A percentile compares a stretch with the other conserved stretches of the same genome.
Conservation (phyloP, 2,113 vertebrate species). For the Hippolais icterina region DNA sequence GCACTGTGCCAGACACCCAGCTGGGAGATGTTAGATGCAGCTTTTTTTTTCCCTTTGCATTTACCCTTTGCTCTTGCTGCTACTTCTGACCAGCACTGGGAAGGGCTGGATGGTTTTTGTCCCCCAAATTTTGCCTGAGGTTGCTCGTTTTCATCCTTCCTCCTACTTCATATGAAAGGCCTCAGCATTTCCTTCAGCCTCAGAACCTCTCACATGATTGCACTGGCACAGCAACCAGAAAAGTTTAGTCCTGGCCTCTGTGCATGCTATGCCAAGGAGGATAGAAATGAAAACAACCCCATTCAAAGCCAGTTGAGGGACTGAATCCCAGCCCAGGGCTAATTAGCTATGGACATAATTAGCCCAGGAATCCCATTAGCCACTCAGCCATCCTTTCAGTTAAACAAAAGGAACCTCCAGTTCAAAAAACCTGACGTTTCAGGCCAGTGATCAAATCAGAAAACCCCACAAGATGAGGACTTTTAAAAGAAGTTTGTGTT, state of each 20-base stretch:
- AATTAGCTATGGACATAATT: not conserved
- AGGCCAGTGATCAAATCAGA: not conserved
- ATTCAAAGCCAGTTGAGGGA: not conserved
- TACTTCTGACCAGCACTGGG: not conserved
- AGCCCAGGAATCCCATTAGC: not conserved
- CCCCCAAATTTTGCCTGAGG: not conserved
- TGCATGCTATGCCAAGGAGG: not conserved
- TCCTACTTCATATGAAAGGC: not conserved
- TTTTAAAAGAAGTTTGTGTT: not conserved
- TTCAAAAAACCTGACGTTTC: not conserved
- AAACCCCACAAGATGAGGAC: not conserved
- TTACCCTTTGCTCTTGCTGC: not conserved
- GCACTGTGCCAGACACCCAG: not conserved
- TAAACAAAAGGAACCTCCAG: not conserved
- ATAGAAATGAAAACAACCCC: not conserved
- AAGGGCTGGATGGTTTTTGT: not conserved
- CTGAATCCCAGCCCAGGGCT: not conserved
- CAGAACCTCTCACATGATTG: not conserved
- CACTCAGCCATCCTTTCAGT: not conserved
- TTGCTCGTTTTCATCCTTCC: not conserved
- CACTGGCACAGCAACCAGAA: not conserved
- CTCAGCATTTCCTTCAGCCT: not conserved
- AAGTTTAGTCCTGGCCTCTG: conserved; percentile 17
- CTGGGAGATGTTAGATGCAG: not conserved
- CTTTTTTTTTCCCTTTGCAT: not conserved